Percentiles rank a stretch among this genome's conserved stretches.
phyloP scores from a whole-genome alignment of 2,797 vertebrate species.

The Periophthalmus magnuspinnatus region DNA sequence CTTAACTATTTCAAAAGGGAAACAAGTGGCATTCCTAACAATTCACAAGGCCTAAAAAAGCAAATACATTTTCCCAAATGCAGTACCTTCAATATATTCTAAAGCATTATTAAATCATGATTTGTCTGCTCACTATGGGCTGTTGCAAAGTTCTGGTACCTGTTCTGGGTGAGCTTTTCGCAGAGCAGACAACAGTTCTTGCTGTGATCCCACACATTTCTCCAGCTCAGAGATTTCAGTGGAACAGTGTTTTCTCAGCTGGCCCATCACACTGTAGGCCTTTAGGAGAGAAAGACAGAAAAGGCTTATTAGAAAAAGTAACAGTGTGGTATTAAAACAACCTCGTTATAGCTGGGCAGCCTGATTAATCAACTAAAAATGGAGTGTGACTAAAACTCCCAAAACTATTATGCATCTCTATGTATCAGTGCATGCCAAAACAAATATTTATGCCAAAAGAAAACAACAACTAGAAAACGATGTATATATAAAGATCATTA shows the following conservation, averaged over 20 bases:
- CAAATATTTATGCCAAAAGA: too few relatives aligned
- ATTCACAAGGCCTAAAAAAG: neutral
- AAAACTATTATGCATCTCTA: too few relatives aligned
- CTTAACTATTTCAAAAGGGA: too few relatives aligned
- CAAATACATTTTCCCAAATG: neutral
- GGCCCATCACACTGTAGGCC: conserved; percentile 78
- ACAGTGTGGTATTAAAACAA: neutral
- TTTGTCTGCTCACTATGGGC: too few relatives aligned
- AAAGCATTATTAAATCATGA: neutral
- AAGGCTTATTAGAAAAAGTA: neutral
- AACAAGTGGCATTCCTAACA: too few relatives aligned
- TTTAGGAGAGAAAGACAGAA: conserved; percentile 44
- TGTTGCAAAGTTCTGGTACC: conserved; percentile 62
- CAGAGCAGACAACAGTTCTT: conserved; percentile 75
- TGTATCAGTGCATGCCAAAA: too few relatives aligned
- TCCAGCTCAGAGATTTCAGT: conserved; percentile 76
- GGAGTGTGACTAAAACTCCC: too few relatives aligned
- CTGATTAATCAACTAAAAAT: too few relatives aligned
- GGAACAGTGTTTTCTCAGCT: conserved; percentile 76
- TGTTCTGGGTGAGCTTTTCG: conserved; percentile 70
- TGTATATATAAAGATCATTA: too few relatives aligned
- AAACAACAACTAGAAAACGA: too few relatives aligned
- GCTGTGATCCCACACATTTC: conserved; percentile 76
- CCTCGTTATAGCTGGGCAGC: neutral
- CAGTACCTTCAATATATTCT: neutral